Conservation (phyloP, 2,113 vertebrate genomes). For the Hemibagrus wyckioides region DNA sequence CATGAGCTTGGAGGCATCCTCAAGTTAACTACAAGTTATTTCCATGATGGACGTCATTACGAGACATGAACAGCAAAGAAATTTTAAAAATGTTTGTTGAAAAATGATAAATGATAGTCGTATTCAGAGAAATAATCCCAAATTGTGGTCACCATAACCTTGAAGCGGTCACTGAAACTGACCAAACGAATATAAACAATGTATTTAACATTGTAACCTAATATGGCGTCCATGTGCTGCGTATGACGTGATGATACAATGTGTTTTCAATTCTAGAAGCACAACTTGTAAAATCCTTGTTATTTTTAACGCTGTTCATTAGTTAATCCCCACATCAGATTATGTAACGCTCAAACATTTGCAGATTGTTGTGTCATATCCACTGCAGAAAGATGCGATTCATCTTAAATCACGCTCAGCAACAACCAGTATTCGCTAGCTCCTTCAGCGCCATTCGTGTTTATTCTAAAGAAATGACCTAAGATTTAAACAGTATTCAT, state of each 20-base stretch:
- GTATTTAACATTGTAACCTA: background rate
- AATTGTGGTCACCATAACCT: background rate
- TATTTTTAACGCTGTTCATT: constrained; percentile 11
- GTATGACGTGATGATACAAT: background rate
- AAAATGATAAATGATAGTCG: background rate
- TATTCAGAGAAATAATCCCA: background rate
- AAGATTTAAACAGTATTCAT: constrained; percentile 26
- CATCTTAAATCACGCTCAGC: background rate
- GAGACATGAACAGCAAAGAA: background rate
- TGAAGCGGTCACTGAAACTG: background rate
- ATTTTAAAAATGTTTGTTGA: too few relatives aligned
- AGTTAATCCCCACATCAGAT: background rate
- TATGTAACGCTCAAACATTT: background rate
- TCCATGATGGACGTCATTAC: background rate
- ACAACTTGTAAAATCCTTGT: background rate
- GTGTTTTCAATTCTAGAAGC: constrained; percentile 10
- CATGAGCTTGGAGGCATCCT: background rate
- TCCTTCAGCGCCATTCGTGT: background rate
- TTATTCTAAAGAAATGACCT: constrained; percentile 19
- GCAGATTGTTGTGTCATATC: background rate
- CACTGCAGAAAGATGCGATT: background rate
- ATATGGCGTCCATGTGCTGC: background rate
- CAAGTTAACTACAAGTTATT: background rate
- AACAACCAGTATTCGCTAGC: background rate
- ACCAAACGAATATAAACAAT: background rate